Base-by-base conservation (phyloP, 2,797 vertebrate genomes). In the Muscicapa striata region DNA sequence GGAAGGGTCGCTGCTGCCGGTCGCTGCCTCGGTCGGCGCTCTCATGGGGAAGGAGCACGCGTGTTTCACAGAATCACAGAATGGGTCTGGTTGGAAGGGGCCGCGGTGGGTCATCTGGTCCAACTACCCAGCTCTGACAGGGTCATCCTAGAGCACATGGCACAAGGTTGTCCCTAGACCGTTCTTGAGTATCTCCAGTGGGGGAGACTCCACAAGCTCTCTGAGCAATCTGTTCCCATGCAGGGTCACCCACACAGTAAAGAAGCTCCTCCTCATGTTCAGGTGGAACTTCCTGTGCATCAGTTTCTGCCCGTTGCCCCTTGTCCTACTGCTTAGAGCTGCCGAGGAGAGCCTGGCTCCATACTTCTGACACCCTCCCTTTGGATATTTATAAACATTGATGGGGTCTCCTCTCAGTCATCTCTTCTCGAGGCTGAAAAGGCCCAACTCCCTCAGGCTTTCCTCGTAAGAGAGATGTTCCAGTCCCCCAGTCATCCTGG, bases 381-480 rank as follows among this genome's bases (percentile, higher is more conserved):
- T 46, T 58, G 17, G 54, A 10, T 80, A 22, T 18, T 57, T 70
- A 30, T 26, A 2, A 24, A 3, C 45, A 3, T 7, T 32, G 18
- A 11, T 57, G 45, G n/a, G 18, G 24, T 46, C 21, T 4, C 18
- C 10, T 76, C 20, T 77, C 49, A 51, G 16, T 30, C 24, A 4
- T 26, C 30, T 48, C 41, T 48, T 61, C 26, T 46, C 6, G 41
- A 72, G 40, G 58, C 18, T 64, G 38, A 70, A 34, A 8, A 51
- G 40, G 24, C 66, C 11, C 24, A 27, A 3, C 13, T 89, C 18
- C 15, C 15, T 57, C n/a, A 58, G 7, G 8, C n/a, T 63, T 64
- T 58, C 5, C 5, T 45, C 0, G 0, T 45, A 22, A 51, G n/a
- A 57, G n/a, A 29, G 38, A 9, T 58, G 38, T 63, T 59, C 9